Evolutionary conservation across 2,797 vertebrate species (phyloP), one percentile per base, ranked within the genome.

Genomic region (Sebastes itinus): DNA sequence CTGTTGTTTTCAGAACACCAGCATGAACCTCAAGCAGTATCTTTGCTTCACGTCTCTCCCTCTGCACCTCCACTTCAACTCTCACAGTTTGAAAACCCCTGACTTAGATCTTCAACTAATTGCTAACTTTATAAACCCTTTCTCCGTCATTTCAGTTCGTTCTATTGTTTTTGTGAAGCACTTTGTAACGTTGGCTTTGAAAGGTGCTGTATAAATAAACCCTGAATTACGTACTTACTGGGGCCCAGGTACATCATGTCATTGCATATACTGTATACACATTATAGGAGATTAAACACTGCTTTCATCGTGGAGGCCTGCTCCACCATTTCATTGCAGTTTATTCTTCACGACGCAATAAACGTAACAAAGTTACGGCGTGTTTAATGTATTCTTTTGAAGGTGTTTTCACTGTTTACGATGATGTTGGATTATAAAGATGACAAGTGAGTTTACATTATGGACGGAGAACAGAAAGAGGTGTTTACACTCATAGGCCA

Each of bases 231-330:
- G 46, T 9, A 27, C n/a, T 46, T 9, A 27, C n/a, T 54, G 9
- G 35, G 52, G 54, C 81, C 23, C 77, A 78, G 79, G 78, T 89
- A 80, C 74, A 33, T 79, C 67, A 72, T 71, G 72, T 66, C 75
- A 63, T 32, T 55, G 69, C 65, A 49, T 66, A 65, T 8, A 63
- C 25, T 62, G 72, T 20, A 62, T 27, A 56, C 74, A 77, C 73
- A 52, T 76, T 73, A 65, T 14, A 86, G 63, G 54, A 83, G 76
- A 73, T 81, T 72, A 86, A 90, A 89, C 82, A 78, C 1, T 14
- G 72, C 38, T 59, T 66, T 83, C 75, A 80, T 63, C 30, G 35
- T 23, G 20, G 56, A 64, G 64, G 42, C 68, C 23, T n/a, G 11
- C 70, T 35, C 60, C 22, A 12, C 20, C 55, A 14, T 77, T 73